A percentile compares a stretch with the other conserved stretches of the same genome.
phyloP scores from a whole-genome alignment of 2,797 vertebrate genomes.

The Cheirogaleus major region DNA sequence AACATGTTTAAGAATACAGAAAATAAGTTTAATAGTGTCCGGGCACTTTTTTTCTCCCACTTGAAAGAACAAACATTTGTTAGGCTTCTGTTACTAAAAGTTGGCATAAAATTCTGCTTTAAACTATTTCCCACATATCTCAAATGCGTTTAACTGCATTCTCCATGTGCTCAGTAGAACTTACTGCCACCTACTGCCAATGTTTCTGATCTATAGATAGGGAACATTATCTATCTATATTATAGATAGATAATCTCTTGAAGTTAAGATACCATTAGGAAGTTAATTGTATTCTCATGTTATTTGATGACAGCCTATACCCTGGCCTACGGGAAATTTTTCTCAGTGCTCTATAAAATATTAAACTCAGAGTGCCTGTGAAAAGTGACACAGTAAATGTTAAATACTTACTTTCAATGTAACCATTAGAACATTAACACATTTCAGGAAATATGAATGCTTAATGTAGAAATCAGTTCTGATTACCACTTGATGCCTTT shows the following conservation, averaged over 20 bases:
- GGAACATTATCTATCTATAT: neutral
- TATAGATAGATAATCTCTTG: neutral
- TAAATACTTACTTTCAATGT: neutral
- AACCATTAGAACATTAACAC: neutral
- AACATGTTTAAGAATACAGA: neutral
- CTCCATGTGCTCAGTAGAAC: neutral
- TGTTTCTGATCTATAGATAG: neutral
- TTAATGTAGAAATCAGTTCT: neutral
- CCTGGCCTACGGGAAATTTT: neutral
- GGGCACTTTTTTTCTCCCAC: neutral
- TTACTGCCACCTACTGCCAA: neutral
- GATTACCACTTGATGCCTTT: neutral
- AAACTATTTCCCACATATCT: constrained; percentile 1
- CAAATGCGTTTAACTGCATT: neutral
- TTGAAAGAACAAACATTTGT: constrained; percentile 43
- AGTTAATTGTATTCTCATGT: neutral
- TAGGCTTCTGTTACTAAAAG: constrained; percentile 51
- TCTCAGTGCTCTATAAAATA: constrained; percentile 3
- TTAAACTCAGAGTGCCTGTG: neutral
- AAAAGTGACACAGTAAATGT: neutral
- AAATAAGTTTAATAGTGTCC: neutral
- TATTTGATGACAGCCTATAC: neutral
- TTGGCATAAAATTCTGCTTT: constrained; percentile 13
- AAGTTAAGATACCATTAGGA: neutral
- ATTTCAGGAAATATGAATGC: neutral